Evolutionary conservation across 2,797 vertebrate species (phyloP).

Genomic region (Peromyscus nudipes): DNA sequence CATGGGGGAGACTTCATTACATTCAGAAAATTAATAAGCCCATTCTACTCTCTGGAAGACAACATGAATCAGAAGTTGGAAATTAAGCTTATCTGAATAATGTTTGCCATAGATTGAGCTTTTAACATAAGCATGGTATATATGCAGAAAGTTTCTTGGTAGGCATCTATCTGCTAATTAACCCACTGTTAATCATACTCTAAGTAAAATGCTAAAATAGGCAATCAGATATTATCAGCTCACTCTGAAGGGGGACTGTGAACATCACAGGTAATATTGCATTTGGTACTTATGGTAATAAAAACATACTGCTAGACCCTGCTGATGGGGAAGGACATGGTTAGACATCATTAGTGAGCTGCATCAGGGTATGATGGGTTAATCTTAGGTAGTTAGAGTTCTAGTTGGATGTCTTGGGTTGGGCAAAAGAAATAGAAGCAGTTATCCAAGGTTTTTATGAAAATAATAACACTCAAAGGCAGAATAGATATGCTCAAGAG

Average conservation of each 20-base stretch:
- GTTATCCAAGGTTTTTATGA: background rate
- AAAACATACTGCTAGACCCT: background rate
- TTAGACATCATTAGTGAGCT: background rate
- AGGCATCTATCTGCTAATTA: background rate
- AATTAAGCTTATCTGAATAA: background rate
- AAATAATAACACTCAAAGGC: background rate
- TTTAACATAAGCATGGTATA: background rate
- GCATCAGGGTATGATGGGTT: background rate
- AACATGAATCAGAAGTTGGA: slow-evolving; percentile 33
- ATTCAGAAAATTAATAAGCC: slow-evolving; percentile 59
- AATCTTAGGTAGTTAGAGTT: background rate
- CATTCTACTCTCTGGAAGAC: slow-evolving; percentile 30
- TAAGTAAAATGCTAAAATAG: background rate
- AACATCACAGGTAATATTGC: background rate
- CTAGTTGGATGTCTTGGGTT: background rate
- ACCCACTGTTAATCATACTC: background rate
- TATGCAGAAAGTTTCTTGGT: background rate
- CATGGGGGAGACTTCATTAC: slow-evolving; percentile 56
- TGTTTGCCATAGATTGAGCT: background rate
- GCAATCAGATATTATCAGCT: background rate
- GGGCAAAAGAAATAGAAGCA: slow-evolving; percentile 11
- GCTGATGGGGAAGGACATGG: background rate
- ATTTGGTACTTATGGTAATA: background rate
- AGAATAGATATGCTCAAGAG: background rate
- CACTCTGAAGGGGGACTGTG: background rate